Evolutionary conservation across 1,140 invertebrate genomes (phyloP).

Genomic region (Drosophila navojoa): DNA sequence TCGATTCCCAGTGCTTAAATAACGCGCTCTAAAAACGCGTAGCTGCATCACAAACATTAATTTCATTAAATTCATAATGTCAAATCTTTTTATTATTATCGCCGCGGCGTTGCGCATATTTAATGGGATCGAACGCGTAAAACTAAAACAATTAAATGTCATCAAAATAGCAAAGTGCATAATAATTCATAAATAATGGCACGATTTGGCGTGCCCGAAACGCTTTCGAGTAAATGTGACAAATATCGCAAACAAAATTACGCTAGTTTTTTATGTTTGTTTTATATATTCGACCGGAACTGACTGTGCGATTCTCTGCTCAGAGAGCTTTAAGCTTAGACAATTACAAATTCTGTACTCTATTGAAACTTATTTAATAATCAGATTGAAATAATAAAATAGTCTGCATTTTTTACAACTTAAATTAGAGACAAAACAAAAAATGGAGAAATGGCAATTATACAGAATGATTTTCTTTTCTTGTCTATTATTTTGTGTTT

Average conservation of each 20-base stretch:
- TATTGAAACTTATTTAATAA: too few relatives aligned
- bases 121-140: conserved; percentile 62
- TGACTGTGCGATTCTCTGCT: neutral
- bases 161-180: conserved; percentile 55
- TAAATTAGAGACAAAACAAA: too few relatives aligned
- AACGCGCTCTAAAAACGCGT: conserved; percentile 20
- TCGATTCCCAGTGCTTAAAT: conserved; percentile 27
- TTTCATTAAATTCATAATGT: conserved; percentile 72
- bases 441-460: too few relatives aligned
- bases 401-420: too few relatives aligned
- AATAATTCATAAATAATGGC: conserved; percentile 65
- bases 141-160: conserved; percentile 79
- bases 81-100: conserved; percentile 42
- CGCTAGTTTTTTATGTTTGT: conserved; percentile 47
- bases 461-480: too few relatives aligned
- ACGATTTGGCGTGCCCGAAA: conserved; percentile 47
- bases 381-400: too few relatives aligned
- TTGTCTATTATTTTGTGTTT: too few relatives aligned
- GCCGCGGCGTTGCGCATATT: conserved; percentile 42
- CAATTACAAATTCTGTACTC: too few relatives aligned
- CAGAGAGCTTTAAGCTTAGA: too few relatives aligned
- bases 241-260: conserved; percentile 68
- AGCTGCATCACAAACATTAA: conserved; percentile 59
- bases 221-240: conserved; percentile 49
- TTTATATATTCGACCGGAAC: conserved; percentile 47